Base-by-base conservation (phyloP, 2,797 vertebrate species). In the Labeo calbasu region DNA sequence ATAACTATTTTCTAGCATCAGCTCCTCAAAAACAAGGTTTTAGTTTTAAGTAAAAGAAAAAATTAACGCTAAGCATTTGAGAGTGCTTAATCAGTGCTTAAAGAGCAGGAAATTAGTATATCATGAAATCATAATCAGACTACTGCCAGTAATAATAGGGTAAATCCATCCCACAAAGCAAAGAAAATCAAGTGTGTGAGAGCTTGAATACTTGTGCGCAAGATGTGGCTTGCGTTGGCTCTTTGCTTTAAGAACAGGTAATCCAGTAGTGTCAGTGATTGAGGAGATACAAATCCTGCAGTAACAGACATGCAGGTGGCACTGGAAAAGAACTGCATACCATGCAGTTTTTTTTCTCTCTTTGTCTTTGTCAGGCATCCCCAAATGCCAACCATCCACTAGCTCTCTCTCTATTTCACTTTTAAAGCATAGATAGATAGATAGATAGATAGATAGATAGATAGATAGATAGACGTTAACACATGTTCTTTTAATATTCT, bases 181-280 rank as follows among this genome's bases (percentile, higher is more conserved):
- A 70, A 87, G 86, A 87, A 91, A 88, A 89, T 90, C 88, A 87
- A 88, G 89, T 87, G 86, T 91, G 89, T 87, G 90, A 93, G 90
- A 87, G 87, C 82, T 91, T 92, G 92, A 93, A 93, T 90, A 90
- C 91, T 90, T 83, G 72, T 85, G 65, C 88, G 90, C 95, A 96
- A 93, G 95, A 94, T 88, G 90, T 91, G 92, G 92, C 95, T 92
- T 95, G 95, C 84, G 81, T 88, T 87, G 92, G 90, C 92, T 92
- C 91, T 93, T 91, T 90, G 90, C 90, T 88, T 87, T 94, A 94
- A 95, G 93, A 86, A 93, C 92, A 94, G 92, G 91, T 96, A 96
- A 96, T 95, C 95, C 95, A 85, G 79, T 91, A 89, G 90, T 95
- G 94, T 94, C 95, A 95, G 93, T 96, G 95, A 95, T 94, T 92